phyloP scores from a whole-genome alignment of 2,888 invertebrate species.

The Phasia obesa region DNA sequence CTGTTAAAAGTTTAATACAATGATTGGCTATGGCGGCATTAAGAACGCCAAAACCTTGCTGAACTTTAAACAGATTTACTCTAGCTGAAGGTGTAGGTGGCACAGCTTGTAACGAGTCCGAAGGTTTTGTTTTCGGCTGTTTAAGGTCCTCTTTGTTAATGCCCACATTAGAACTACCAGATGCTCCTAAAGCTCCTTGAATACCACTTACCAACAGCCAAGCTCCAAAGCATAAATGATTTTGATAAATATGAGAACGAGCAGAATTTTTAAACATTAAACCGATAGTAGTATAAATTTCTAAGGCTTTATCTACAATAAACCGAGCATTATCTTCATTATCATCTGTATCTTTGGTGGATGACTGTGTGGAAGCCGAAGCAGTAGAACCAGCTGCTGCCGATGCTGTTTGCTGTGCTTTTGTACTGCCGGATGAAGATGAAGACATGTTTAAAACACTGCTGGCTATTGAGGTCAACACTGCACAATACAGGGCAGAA shows the following conservation, averaged over 20 bases:
- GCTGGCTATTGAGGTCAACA: conserved; percentile 87
- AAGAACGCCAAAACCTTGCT: conserved; percentile 93
- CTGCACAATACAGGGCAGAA: conserved; percentile 91
- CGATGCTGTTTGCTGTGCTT: conserved; percentile 75
- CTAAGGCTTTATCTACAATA: conserved; percentile 93
- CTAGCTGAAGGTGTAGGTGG: conserved; percentile 84
- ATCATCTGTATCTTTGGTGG: conserved; percentile 86
- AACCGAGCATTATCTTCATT: conserved; percentile 90
- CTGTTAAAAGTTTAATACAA: conserved; percentile 87
- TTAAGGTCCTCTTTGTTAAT: conserved; percentile 83
- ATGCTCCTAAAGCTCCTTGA: conserved; percentile 89
- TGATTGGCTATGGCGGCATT: conserved; percentile 94
- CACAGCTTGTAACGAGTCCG: conserved; percentile 83
- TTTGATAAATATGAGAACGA: conserved; percentile 93
- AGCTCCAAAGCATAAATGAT: conserved; percentile 93
- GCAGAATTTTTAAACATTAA: conserved; percentile 92
- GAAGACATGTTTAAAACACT: conserved; percentile 85
- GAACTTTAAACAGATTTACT: conserved; percentile 88
- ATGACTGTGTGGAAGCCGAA: conserved; percentile 65
- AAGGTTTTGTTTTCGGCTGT: conserved; percentile 55
- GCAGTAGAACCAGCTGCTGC: conserved; percentile 66
- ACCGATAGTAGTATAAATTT: conserved; percentile 92
- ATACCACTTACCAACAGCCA: conserved; percentile 94
- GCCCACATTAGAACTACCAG: conserved; percentile 85
- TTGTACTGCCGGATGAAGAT: conserved; percentile 85